phyloP scores from a whole-genome alignment of 2,797 vertebrate species.

The Artibeus jamaicensis region DNA sequence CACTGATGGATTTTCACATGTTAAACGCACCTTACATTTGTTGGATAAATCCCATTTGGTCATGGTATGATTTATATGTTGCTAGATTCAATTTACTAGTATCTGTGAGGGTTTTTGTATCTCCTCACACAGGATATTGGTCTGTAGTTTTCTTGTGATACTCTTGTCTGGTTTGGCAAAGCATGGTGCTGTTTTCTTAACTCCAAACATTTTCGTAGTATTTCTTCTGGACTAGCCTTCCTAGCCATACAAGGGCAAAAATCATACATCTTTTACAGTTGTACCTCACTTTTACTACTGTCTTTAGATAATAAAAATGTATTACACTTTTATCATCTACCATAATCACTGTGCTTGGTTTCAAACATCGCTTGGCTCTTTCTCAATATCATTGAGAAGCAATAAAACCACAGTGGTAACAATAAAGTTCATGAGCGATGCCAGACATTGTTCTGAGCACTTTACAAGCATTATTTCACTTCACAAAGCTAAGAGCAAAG shows the following conservation, averaged over 20 bases:
- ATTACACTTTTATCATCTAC: neutral
- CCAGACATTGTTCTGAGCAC: neutral
- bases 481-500: neutral
- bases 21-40: neutral
- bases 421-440: neutral
- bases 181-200: neutral
- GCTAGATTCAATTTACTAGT: conserved; percentile 9
- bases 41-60: neutral
- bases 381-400: neutral
- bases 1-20: neutral
- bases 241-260: neutral
- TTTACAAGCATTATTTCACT: neutral
- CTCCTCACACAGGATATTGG: neutral
- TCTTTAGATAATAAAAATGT: conserved; percentile 13
- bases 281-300: neutral
- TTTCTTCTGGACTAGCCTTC: neutral
- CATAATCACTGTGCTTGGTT: neutral
- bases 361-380: neutral
- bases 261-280: neutral
- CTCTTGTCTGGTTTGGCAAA: conserved; percentile 9
- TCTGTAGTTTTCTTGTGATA: neutral
- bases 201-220: neutral
- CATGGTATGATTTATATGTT: neutral
- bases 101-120: conserved; percentile 28
- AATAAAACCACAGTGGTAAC: neutral